Evolutionary conservation across 2,888 invertebrate species (phyloP), one percentile per base, ranked within the genome.

Genomic region (Pandemis corylana): DNA sequence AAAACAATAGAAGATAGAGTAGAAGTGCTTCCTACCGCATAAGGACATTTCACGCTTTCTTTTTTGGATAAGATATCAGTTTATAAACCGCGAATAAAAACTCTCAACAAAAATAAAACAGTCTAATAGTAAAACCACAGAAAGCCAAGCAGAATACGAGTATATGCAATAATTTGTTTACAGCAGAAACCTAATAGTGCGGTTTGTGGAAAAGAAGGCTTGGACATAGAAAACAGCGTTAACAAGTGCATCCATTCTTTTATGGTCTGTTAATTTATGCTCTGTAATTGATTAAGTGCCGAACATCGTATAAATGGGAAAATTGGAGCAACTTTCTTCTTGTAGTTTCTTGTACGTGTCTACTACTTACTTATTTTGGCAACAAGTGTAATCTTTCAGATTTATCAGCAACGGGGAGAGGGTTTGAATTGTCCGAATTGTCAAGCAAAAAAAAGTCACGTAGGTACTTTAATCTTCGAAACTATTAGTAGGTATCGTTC

Each of bases 211-310:
- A 15, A 44, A 51, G 36, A 51, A 36, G 51, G 7, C n/a, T 64
- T 44, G 46, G 10, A 64, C 46, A 62, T 51, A 46, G 36, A 51
- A 69, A 66, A 66, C 65, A 44, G 61, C 62, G 71, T 76, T 81
- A 78, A 78, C 80, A 79, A 79, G 77, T 77, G 67, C 69, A 75
- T 70, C 71, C 78, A 80, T 82, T 64, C 2, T 80, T 80, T 78
- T 72, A 80, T 83, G 82, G 79, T 82, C 80, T 80, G 79, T 77
- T 84, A 78, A 78, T 76, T 81, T 78, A 77, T 77, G 77, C 76
- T 76, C 62, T 71, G 77, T 77, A 76, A 77, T 77, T 78, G 77
- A 76, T 76, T 76, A 75, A 59, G 71, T 78, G 59, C 64, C 15
- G 41, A 49, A 59, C 15, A 46, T 67, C 51, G 41, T 63, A 41